Conservation (phyloP, 2,888 invertebrate genomes). For the Notodonta ziczac region DNA sequence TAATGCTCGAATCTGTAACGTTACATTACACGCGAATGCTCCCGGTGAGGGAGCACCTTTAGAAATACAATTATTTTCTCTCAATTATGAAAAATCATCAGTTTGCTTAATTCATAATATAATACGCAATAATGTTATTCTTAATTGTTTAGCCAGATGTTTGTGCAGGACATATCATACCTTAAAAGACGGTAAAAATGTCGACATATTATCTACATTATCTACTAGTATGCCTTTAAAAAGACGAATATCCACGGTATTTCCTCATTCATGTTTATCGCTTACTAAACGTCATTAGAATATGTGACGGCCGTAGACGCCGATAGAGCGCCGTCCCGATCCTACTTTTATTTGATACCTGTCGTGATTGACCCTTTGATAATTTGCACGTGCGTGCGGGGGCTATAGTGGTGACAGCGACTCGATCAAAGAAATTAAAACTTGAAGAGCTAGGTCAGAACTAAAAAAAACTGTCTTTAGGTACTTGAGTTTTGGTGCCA, state of each 20-base stretch:
- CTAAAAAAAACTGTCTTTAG: too few relatives aligned
- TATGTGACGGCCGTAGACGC: constrained; percentile 45
- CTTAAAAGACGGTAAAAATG: constrained; percentile 36
- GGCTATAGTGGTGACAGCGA: not conserved
- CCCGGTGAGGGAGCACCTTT: too few relatives aligned
- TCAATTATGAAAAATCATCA: not conserved
- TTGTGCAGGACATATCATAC: too few relatives aligned
- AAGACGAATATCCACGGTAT: constrained; percentile 23
- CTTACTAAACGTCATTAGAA: constrained; percentile 26
- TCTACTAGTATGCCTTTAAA: constrained; percentile 32
- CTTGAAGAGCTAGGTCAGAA: too few relatives aligned
- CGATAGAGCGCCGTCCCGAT: constrained; percentile 46
- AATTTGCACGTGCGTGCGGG: constrained; percentile 1
- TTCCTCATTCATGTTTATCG: constrained; percentile 46
- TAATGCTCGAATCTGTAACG: too few relatives aligned
- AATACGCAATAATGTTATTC: too few relatives aligned
- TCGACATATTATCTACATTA: not conserved
- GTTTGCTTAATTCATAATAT: too few relatives aligned
- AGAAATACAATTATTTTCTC: too few relatives aligned
- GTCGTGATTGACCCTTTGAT: constrained; percentile 19
- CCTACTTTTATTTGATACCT: constrained; percentile 41
- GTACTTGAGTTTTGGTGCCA: too few relatives aligned
- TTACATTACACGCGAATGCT: too few relatives aligned
- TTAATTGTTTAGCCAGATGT: too few relatives aligned
- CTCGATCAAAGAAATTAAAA: too few relatives aligned